Percentiles rank a stretch among this genome's conserved stretches.
These are phyloP conservation scores for Parapristionchus giblindavisi DNA, from an alignment of 2,888 invertebrate genomes.

Conservation along the genomic window DNA sequence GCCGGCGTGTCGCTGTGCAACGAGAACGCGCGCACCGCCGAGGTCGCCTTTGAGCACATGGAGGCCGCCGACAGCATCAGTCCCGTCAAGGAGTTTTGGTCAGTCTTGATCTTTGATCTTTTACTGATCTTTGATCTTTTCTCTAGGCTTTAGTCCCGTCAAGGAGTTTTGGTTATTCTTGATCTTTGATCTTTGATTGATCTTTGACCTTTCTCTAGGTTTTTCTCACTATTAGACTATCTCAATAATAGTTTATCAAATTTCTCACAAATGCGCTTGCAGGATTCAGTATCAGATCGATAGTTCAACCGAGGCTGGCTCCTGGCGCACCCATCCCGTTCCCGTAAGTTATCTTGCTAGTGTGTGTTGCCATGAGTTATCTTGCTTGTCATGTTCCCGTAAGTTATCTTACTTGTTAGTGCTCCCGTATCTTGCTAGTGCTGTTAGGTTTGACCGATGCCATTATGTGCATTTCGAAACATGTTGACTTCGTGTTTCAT, in stretches of 20 bases:
- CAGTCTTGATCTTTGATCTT: not conserved
- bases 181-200: too few relatives aligned
- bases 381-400: too few relatives aligned
- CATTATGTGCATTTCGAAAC: too few relatives aligned
- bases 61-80: conserved; percentile 57
- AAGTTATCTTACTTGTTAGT: too few relatives aligned
- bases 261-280: too few relatives aligned
- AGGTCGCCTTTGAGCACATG: conserved; percentile 62
- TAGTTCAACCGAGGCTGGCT: conserved; percentile 60
- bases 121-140: too few relatives aligned
- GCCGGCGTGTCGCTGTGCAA: conserved; percentile 62
- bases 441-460: too few relatives aligned
- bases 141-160: conserved; percentile 62
- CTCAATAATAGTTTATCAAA: too few relatives aligned
- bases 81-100: conserved; percentile 68
- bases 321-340: conserved; percentile 66
- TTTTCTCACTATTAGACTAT: too few relatives aligned
- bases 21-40: conserved; percentile 50
- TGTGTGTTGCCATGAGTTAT: not conserved
- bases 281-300: conserved; percentile 67
- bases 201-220: too few relatives aligned
- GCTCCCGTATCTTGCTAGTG: too few relatives aligned
- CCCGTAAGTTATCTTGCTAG: conserved; percentile 44
- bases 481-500: too few relatives aligned
- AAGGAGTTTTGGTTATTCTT: conserved; percentile 63